Conservation (phyloP, 2,888 invertebrate species). For the Drosophila falleni region DNA sequence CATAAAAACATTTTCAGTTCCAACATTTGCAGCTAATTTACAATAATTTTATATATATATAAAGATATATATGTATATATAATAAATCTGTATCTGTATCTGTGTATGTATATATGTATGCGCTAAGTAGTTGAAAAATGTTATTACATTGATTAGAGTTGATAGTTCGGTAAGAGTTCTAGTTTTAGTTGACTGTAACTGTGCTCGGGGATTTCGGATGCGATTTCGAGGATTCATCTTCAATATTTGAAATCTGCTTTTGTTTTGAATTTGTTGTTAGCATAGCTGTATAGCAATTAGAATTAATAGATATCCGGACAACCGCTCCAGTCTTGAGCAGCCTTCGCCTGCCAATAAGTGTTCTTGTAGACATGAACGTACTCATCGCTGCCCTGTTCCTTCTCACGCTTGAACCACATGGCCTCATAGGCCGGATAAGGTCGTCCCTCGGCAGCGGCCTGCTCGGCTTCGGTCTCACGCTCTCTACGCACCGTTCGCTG, state of each 20-base stretch:
- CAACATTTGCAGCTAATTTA: conserved; percentile 57
- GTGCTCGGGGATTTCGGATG: conserved; percentile 14
- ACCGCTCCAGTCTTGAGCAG: conserved; percentile 93
- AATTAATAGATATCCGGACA: conserved; percentile 93
- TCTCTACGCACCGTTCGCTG: conserved; percentile 93
- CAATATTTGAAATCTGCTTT: conserved; percentile 32
- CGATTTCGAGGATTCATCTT: conserved; percentile 52
- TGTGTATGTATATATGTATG: conserved; percentile 13
- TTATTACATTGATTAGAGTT: conserved; percentile 56
- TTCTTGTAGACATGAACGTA: conserved; percentile 93
- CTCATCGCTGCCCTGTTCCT: conserved; percentile 89
- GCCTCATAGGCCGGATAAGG: conserved; percentile 92
- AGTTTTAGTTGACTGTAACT: conserved; percentile 38
- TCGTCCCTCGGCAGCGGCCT: conserved; percentile 87
- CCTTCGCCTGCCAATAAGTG: conserved; percentile 97
- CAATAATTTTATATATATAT: conserved; percentile 44
- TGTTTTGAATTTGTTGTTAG: conserved; percentile 8
- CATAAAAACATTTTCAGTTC: conserved; percentile 49
- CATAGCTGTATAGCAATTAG: conserved; percentile 29
- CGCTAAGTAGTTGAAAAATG: conserved; percentile 46
- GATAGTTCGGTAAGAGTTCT: conserved; percentile 33
- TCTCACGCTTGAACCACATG: conserved; percentile 95
- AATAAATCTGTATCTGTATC: conserved; percentile 15
- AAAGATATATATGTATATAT: conserved; percentile 11
- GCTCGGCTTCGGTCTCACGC: conserved; percentile 93